Percentiles rank a stretch among this genome's conserved stretches.
Conservation (phyloP, 1,140 invertebrate species). For the Dreissena rostriformis region DNA sequence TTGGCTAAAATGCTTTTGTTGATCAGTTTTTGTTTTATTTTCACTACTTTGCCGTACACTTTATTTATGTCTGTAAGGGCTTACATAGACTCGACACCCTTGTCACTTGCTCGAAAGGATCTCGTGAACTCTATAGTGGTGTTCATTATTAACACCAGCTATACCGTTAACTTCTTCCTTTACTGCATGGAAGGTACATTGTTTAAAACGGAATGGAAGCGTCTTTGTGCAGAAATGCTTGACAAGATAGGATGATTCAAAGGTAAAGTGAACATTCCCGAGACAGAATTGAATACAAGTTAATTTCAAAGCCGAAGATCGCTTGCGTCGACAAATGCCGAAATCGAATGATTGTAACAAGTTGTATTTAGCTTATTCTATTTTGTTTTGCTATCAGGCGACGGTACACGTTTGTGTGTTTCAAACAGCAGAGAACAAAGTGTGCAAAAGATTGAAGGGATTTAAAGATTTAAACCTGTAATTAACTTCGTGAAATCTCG, state of each 20-base stretch:
- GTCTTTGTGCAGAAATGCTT: background rate
- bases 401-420: too few species aligned
- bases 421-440: too few species aligned
- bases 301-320: too few species aligned
- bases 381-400: too few species aligned
- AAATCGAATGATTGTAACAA: too few species aligned
- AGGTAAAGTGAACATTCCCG: too few species aligned
- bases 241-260: background rate
- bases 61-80: background rate
- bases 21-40: slow-evolving; percentile 9
- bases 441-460: too few species aligned
- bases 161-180: slow-evolving; percentile 5
- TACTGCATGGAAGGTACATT: background rate
- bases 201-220: slow-evolving; percentile 1
- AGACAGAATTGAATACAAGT: too few species aligned
- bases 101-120: background rate
- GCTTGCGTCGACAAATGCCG: too few species aligned
- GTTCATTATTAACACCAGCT: background rate
- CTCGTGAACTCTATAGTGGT: background rate
- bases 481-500: too few species aligned
- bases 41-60: background rate
- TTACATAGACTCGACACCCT: background rate
- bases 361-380: too few species aligned
- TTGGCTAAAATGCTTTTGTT: slow-evolving; percentile 2
- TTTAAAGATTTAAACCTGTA: too few species aligned